A percentile compares a stretch with the other conserved stretches of the same genome.
Conservation (phyloP, 2,113 vertebrate species). For the Agapornis roseicollis region DNA sequence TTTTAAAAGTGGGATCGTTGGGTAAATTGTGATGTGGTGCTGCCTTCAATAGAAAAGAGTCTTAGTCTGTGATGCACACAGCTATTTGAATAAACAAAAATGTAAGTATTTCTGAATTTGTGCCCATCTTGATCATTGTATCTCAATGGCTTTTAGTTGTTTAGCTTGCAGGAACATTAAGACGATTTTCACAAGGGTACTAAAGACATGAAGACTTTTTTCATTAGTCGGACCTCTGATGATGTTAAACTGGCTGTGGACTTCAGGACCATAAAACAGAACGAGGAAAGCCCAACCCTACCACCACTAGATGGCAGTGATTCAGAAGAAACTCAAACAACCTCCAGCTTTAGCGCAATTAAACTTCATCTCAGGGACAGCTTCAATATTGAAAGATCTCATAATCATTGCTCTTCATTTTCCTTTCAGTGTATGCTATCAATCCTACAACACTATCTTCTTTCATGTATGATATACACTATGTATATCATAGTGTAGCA, state of each 20-base stretch:
- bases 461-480: not conserved
- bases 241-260: not conserved
- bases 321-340: slow-evolving; percentile 39
- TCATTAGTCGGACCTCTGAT: not conserved
- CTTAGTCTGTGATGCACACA: not conserved
- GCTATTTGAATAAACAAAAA: not conserved
- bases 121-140: rapidly evolving
- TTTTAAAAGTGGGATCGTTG: not conserved
- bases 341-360: not conserved
- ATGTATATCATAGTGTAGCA: not conserved
- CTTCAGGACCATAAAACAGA: not conserved
- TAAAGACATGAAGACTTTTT: not conserved
- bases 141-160: not conserved
- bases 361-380: not conserved
- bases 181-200: not conserved
- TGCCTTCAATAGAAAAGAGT: not conserved
- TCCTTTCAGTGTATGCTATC: not conserved
- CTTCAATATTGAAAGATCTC: not conserved
- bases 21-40: not conserved
- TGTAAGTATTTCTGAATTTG: not conserved
- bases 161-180: not conserved
- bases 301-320: slow-evolving; percentile 76
- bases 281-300: not conserved
- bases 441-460: not conserved
- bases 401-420: not conserved